These are phyloP conservation scores for Callitettix versicolor DNA, from an alignment of 1,140 invertebrate genomes.

Conservation along the genomic window DNA sequence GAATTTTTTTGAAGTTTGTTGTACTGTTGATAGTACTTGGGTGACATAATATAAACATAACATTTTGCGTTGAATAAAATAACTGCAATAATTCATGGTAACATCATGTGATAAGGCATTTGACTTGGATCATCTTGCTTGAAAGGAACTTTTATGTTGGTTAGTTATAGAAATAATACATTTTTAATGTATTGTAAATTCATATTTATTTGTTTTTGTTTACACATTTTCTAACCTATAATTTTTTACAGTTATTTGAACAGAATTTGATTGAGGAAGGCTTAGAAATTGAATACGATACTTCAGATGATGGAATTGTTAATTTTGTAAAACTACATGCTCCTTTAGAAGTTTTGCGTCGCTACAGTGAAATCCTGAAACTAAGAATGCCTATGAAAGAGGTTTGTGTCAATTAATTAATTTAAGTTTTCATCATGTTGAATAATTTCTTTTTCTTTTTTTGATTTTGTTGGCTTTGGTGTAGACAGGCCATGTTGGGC, in stretches of 20 bases:
- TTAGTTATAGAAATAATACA: too few species aligned
- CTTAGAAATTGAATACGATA: conserved; percentile 50
- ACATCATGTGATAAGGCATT: too few species aligned
- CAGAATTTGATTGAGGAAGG: conserved; percentile 53
- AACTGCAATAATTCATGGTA: too few species aligned
- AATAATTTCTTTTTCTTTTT: not conserved
- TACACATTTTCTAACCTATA: not conserved
- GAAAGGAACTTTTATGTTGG: too few species aligned
- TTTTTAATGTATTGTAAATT: too few species aligned
- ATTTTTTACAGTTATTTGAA: conserved; percentile 46
- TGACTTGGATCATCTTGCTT: too few species aligned
- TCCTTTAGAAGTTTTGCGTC: conserved; percentile 66
- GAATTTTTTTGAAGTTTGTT: too few species aligned
- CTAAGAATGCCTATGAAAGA: conserved; percentile 91
- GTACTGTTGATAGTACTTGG: too few species aligned
- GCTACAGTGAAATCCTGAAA: conserved; percentile 87
- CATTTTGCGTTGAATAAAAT: too few species aligned
- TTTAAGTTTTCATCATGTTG: too few species aligned
- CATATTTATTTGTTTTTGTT: not conserved
- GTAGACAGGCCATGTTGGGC: too few species aligned
- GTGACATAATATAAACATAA: too few species aligned
- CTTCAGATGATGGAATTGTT: conserved; percentile 39
- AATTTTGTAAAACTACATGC: conserved; percentile 75
- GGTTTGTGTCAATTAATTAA: conserved; percentile 31
- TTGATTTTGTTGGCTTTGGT: not conserved